Evolutionary conservation across 2,888 invertebrate species (phyloP).

Genomic region (Drosophila birchii): DNA sequence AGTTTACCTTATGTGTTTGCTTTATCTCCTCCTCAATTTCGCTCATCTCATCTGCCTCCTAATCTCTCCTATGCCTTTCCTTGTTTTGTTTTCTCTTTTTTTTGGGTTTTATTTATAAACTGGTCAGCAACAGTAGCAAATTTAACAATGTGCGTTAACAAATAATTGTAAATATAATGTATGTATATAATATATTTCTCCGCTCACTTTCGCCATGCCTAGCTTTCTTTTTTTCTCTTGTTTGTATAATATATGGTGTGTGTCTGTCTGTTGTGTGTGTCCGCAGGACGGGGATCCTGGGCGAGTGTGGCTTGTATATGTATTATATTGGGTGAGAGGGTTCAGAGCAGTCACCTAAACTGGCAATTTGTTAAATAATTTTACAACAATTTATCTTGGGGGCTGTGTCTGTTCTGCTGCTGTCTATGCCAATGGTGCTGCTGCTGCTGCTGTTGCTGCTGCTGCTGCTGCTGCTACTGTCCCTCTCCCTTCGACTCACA

Average conservation of each 20-base stretch:
- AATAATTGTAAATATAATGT: constrained; percentile 84
- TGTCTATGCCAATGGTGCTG: background rate
- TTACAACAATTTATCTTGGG: constrained; percentile 74
- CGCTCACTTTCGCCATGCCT: constrained; percentile 13
- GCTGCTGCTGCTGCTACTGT: constrained; percentile 25
- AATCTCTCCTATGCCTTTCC: constrained; percentile 1
- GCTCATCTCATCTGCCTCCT: constrained; percentile 34
- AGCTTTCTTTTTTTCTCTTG: constrained; percentile 38
- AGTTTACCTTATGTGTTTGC: constrained; percentile 68
- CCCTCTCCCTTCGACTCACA: constrained; percentile 29
- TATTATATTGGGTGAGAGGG: constrained; percentile 36
- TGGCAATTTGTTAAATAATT: constrained; percentile 71
- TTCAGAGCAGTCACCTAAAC: constrained; percentile 52
- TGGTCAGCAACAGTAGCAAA: constrained; percentile 85
- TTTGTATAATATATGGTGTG: constrained; percentile 50
- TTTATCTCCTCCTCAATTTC: constrained; percentile 37
- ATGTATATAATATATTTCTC: constrained; percentile 61
- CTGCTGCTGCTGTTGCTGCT: constrained; percentile 24
- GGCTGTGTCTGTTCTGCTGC: constrained; percentile 19
- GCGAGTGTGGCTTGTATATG: constrained; percentile 47
- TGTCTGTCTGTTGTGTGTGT: constrained; percentile 44
- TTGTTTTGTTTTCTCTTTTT: constrained; percentile 89
- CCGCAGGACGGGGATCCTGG: constrained; percentile 19
- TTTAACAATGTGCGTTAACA: constrained; percentile 85
- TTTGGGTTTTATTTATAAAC: constrained; percentile 83